Evolutionary conservation across 2,113 vertebrate species (phyloP).

Genomic region (Bagarius yarrelli): DNA sequence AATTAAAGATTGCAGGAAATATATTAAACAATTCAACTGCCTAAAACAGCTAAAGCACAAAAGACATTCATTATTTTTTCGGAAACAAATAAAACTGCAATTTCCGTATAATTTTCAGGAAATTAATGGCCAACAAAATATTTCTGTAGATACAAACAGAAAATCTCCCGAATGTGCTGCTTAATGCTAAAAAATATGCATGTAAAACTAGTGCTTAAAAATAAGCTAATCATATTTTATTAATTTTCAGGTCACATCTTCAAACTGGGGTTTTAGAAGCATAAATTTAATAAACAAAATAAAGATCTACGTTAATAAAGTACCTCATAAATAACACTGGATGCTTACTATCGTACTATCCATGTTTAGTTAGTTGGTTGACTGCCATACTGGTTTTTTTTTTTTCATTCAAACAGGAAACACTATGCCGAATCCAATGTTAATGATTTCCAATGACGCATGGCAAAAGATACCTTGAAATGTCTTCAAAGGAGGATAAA

Average conservation of each 20-base stretch:
- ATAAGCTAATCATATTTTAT: neutral
- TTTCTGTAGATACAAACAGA: neutral
- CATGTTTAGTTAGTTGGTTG: slow-evolving; percentile 21
- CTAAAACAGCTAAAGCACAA: neutral
- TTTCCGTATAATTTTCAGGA: neutral
- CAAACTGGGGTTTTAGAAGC: neutral
- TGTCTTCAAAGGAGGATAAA: slow-evolving; percentile 12
- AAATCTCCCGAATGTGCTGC: neutral
- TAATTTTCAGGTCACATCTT: neutral
- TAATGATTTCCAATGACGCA: slow-evolving; percentile 31
- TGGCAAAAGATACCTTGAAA: neutral
- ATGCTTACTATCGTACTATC: neutral
- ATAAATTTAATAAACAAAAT: neutral
- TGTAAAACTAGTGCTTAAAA: neutral
- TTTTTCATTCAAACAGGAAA: neutral
- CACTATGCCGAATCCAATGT: slow-evolving; percentile 7
- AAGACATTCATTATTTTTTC: neutral
- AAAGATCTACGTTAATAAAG: neutral
- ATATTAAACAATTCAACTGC: neutral
- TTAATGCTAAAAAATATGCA: neutral
- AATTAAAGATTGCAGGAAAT: neutral
- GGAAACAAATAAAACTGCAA: neutral
- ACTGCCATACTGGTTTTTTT: neutral
- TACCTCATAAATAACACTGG: neutral
- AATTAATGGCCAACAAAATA: neutral